phyloP scores from a whole-genome alignment of 2,888 invertebrate genomes.

The Mesochorus sp. region DNA sequence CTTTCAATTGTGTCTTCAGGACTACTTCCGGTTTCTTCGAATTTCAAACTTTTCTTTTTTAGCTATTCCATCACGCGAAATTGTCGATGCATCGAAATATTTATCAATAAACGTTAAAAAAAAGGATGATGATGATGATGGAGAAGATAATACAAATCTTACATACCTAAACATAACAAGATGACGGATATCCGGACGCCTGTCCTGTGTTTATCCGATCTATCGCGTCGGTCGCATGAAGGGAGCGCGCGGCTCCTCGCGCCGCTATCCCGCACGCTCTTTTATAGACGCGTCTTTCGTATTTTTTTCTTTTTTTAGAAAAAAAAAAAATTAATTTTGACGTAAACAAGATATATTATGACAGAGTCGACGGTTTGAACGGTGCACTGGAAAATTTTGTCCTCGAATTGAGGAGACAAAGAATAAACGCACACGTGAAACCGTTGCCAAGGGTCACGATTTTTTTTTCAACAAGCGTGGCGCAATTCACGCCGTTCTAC shows the following conservation, averaged over 20 bases:
- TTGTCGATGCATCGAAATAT: no score
- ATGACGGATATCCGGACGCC: conserved; percentile 51
- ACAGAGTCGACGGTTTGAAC: conserved; percentile 61
- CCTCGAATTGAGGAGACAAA: conserved; percentile 33
- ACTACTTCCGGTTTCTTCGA: not conserved
- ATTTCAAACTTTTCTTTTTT: not conserved
- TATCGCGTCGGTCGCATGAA: conserved; percentile 57
- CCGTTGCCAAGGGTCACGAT: conserved; percentile 53
- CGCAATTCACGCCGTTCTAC: not conserved
- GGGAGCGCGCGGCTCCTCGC: conserved; percentile 60
- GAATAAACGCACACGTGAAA: conserved; percentile 39
- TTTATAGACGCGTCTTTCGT: conserved; percentile 51
- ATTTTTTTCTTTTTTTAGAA: conserved; percentile 42
- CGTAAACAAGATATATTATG: conserved; percentile 58
- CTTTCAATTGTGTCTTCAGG: not conserved
- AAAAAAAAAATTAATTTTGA: conserved; percentile 60
- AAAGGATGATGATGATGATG: no score
- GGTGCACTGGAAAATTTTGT: conserved; percentile 61
- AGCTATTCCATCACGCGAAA: no score
- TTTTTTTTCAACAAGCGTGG: not conserved
- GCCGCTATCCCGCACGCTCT: conserved; percentile 55
- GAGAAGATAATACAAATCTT: not conserved
- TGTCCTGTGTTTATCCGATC: conserved; percentile 46
- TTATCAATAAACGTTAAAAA: no score
- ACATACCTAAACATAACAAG: conserved; percentile 61